Evolutionary conservation across 2,888 invertebrate genomes (phyloP).

Genomic region (Actias luna): DNA sequence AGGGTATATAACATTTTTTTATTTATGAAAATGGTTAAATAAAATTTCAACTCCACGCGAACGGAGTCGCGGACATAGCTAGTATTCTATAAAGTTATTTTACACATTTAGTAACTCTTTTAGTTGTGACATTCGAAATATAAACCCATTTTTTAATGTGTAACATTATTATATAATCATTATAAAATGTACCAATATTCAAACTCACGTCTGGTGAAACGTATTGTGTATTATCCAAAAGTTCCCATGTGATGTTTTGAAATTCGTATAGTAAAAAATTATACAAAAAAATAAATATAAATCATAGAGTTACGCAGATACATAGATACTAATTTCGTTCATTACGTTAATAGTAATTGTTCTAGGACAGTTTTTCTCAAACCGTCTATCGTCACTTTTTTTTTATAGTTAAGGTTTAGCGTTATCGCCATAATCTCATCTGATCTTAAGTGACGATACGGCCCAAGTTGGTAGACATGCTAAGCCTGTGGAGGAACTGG

Average conservation of each 20-base stretch:
- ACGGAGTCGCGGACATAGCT: too few relatives aligned
- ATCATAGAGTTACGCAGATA: background rate
- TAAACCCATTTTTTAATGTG: background rate
- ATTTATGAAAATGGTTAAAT: too few relatives aligned
- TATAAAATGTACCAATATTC: background rate
- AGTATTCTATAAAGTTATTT: too few relatives aligned
- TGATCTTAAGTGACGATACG: too few relatives aligned
- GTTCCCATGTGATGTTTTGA: background rate
- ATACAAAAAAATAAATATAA: background rate
- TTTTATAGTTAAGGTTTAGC: background rate
- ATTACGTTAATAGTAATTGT: constrained; percentile 5
- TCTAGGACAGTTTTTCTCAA: background rate
- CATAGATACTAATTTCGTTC: background rate
- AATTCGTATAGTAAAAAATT: background rate
- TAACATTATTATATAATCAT: background rate
- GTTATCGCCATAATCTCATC: background rate
- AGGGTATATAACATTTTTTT: too few relatives aligned
- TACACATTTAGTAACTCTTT: background rate
- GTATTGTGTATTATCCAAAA: background rate
- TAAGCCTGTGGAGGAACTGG: too few relatives aligned
- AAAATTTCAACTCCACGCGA: too few relatives aligned
- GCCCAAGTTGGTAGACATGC: too few relatives aligned
- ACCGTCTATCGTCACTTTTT: background rate
- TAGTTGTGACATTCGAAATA: background rate
- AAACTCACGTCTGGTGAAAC: background rate